A percentile compares a stretch with the other conserved stretches of the same genome.
These are phyloP conservation scores for Diachasmimorpha longicaudata DNA, from an alignment of 1,140 invertebrate genomes.

Conservation along the genomic window DNA sequence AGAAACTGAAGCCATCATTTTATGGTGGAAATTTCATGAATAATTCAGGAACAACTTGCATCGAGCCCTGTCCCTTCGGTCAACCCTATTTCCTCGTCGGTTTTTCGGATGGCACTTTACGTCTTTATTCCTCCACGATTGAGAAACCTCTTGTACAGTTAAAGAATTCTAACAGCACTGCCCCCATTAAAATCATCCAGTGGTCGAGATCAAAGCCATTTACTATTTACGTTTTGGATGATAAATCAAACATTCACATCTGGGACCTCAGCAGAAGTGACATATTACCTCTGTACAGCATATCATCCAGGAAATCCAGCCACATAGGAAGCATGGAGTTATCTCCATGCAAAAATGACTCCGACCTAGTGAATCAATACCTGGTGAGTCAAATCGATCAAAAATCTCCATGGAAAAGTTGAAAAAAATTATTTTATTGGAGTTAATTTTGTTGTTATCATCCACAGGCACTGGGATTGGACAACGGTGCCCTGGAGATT, in stretches of 20 bases:
- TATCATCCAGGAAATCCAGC: conserved; percentile 45
- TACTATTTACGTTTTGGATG: conserved; percentile 67
- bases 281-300: conserved; percentile 50
- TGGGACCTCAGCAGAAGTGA: conserved; percentile 66
- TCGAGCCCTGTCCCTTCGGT: conserved; percentile 66
- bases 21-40: conserved; percentile 60
- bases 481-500: conserved; percentile 55
- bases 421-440: neutral
- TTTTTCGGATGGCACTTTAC: conserved; percentile 65
- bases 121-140: conserved; percentile 56
- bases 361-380: conserved; percentile 54
- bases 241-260: conserved; percentile 62
- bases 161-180: conserved; percentile 44
- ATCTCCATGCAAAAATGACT: conserved; percentile 51
- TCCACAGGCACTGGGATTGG: conserved; percentile 56
- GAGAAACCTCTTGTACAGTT: conserved; percentile 65
- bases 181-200: conserved; percentile 58
- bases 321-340: conserved; percentile 52
- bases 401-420: neutral
- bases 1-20: conserved; percentile 56
- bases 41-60: conserved; percentile 55
- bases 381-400: conserved; percentile 38
- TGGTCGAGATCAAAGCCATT: conserved; percentile 69
- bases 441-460: neutral
- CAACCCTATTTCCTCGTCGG: conserved; percentile 67